phyloP scores from a whole-genome alignment of 92 coral and sea anemone species.

The Porites lobata region DNA sequence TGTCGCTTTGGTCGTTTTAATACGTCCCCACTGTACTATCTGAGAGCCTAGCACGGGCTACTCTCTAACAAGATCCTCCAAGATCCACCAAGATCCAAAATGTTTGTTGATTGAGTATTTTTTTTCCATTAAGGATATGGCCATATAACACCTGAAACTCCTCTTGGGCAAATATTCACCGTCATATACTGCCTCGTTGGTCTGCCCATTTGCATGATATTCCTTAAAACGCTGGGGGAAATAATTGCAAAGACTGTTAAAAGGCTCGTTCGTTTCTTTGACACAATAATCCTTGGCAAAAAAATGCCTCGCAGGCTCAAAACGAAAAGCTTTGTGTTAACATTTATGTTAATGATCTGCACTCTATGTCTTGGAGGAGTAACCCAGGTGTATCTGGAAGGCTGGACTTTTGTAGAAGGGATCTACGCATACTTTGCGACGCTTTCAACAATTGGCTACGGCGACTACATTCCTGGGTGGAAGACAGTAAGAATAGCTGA shows the following conservation, averaged over 20 bases:
- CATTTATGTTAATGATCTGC: background rate
- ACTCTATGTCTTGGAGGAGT: constrained; percentile 26
- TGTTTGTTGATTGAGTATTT: background rate
- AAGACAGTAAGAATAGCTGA: background rate
- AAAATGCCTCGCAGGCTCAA: constrained; percentile 16
- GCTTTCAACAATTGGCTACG: constrained; percentile 44
- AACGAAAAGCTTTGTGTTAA: constrained; percentile 1
- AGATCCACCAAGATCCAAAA: no score
- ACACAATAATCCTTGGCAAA: constrained; percentile 8
- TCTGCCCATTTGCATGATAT: constrained; percentile 48
- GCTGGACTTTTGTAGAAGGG: constrained; percentile 30
- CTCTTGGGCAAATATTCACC: constrained; percentile 55
- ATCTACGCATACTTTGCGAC: constrained; percentile 34
- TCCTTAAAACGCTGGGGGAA: constrained; percentile 58
- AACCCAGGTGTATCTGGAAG: background rate
- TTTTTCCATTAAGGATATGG: constrained; percentile 5
- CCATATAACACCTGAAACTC: constrained; percentile 48
- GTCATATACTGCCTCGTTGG: constrained; percentile 58
- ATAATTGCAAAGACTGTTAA: constrained; percentile 1
- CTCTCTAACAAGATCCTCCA: no score
- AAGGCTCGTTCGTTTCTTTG: background rate
- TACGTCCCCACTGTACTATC: no score
- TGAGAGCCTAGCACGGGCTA: no score
- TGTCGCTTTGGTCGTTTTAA: no score
- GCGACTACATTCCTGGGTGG: constrained; percentile 29